Conservation (phyloP, 2,797 vertebrate genomes). For the Echiichthys vipera region DNA sequence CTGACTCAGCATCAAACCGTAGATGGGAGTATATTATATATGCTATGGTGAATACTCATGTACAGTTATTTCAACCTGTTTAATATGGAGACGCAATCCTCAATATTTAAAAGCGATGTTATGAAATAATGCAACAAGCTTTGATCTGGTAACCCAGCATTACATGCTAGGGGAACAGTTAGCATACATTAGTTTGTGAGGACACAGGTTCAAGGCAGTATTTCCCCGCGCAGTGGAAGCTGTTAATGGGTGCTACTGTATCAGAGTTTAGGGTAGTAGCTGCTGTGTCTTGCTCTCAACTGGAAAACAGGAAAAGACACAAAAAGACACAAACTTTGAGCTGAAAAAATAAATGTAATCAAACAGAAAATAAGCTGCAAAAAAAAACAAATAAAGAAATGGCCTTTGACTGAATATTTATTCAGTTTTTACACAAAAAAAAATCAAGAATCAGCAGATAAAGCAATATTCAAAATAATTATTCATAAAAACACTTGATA, state of each 20-base stretch:
- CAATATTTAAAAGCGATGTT: conserved; percentile 11
- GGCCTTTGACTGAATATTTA: too few relatives aligned
- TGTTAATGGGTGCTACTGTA: not conserved
- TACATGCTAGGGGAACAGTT: not conserved
- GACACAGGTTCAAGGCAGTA: not conserved
- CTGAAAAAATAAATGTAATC: too few relatives aligned
- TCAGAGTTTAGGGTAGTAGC: not conserved
- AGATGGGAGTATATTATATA: conserved; percentile 2
- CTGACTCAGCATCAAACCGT: not conserved
- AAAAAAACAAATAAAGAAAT: too few relatives aligned
- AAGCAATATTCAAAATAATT: too few relatives aligned
- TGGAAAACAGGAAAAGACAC: too few relatives aligned
- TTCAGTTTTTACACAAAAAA: too few relatives aligned
- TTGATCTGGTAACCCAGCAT: not conserved
- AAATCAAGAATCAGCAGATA: too few relatives aligned
- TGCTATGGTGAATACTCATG: not conserved
- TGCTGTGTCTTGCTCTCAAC: not conserved
- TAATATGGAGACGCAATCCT: conserved; percentile 1
- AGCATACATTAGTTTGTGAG: not conserved
- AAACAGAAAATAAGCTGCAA: too few relatives aligned
- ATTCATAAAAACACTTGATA: too few relatives aligned
- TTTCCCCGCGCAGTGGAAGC: not conserved
- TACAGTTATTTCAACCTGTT: not conserved
- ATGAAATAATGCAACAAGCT: conserved; percentile 1
- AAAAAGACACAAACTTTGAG: too few relatives aligned